Evolutionary conservation across 1,140 invertebrate species (phyloP), one percentile per base, ranked within the genome.

Genomic region (Metaphire vulgaris): DNA sequence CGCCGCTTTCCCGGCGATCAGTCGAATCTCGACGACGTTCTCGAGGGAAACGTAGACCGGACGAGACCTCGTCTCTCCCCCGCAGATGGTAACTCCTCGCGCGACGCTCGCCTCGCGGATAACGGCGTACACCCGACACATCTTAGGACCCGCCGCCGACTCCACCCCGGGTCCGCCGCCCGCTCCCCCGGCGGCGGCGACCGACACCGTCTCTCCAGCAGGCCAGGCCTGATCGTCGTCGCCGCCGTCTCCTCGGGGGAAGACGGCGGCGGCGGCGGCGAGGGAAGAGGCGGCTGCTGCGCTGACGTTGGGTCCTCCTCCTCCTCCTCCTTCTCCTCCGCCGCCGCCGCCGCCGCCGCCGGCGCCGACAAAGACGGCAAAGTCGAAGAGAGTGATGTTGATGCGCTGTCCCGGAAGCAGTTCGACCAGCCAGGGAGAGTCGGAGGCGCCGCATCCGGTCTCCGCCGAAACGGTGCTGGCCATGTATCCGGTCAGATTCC

Each of bases 101-200:
- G 30, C 33, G 2, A 31, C 67, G 1, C 30, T 30, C 1, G 74
- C 28, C 66, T 75, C 74, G 64, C 66, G 56, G 31, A 75, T 68
- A 30, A 41, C 30, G 65, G 74, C 74, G 65, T 75, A 75, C n/a
- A 75, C 74, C 6, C 32, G n/a, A 26, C 70, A 72, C 41, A 56
- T 56, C 41, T 56, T 56, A 21, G 41, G 21, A 6, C 6, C 41
- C 6, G 41, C 41, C 6, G 6, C 41, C n/a, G n/a, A n/a, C n/a
- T n/a, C n/a, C n/a, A n/a, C n/a, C 6, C 41, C 41, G 21, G 6
- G 6, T 21, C 21, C 6, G 6, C 6, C 6, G 41, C 21, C 6
- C 6, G 41, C 41, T 6, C 6, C 41, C 41, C 41, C 41, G 6
- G 6, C 41, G 21, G 6, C 41, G 41, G 21, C 41, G 6, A 6